Percentiles rank a stretch among this genome's conserved stretches.
phyloP scores from a whole-genome alignment of 2,113 vertebrate genomes.

The Cacatua alba region DNA sequence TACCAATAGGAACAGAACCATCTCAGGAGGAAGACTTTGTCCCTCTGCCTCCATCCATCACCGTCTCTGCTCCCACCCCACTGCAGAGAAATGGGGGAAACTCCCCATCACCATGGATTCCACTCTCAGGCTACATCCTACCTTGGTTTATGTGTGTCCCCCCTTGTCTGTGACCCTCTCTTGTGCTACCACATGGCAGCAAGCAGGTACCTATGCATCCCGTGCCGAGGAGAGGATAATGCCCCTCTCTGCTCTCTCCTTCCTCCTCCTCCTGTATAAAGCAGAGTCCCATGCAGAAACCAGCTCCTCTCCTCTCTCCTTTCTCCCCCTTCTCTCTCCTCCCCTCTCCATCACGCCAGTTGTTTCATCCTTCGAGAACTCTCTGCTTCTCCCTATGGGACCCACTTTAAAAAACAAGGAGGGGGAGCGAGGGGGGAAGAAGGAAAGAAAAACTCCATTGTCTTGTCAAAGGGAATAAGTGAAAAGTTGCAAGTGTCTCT shows the following conservation, averaged over 20 bases:
- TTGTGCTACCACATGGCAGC: rapidly evolving
- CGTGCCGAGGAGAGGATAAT: rapidly evolving
- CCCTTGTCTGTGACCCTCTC: not conserved
- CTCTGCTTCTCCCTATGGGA: constrained; percentile 54
- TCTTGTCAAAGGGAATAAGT: constrained; percentile 72
- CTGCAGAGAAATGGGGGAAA: not conserved
- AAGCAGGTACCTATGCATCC: not conserved
- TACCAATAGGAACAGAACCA: rapidly evolving
- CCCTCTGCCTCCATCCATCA: not conserved
- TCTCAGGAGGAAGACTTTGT: not conserved
- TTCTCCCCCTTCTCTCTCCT: not conserved
- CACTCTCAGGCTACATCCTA: not conserved
- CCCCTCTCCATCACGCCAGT: not conserved
- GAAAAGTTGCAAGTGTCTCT: constrained; percentile 56
- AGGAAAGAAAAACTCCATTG: constrained; percentile 40
- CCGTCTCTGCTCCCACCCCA: not conserved
- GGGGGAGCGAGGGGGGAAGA: rapidly evolving
- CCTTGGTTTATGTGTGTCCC: not conserved
- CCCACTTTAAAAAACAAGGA: constrained; percentile 59
- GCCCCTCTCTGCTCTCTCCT: rapidly evolving
- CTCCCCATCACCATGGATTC: not conserved
- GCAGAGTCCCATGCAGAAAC: not conserved
- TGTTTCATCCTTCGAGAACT: constrained; percentile 60
- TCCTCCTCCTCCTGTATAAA: not conserved
- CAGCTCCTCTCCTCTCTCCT: not conserved